These are phyloP conservation scores for Zaprionus camerounensis DNA, from an alignment of 1,140 invertebrate genomes.

Conservation along the genomic window DNA sequence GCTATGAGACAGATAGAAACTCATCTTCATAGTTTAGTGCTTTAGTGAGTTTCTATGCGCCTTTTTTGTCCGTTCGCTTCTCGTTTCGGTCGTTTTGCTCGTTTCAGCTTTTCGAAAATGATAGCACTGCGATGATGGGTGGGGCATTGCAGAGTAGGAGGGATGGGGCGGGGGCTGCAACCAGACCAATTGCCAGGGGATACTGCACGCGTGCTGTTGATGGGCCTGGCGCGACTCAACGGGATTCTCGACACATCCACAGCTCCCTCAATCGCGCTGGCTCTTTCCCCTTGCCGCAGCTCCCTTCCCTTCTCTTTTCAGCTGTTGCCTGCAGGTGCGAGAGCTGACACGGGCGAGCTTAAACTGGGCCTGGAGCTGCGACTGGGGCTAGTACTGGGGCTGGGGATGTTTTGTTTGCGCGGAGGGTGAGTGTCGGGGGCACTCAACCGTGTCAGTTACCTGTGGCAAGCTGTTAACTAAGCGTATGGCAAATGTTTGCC, in stretches of 20 bases:
- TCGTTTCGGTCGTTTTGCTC: slow-evolving; percentile 20
- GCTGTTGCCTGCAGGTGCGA: slow-evolving; percentile 5
- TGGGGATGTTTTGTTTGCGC: slow-evolving; percentile 59
- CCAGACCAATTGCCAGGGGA: slow-evolving; percentile 71
- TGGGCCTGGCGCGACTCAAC: slow-evolving; percentile 44
- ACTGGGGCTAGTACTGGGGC: background rate
- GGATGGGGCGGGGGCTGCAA: background rate
- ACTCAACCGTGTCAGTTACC: slow-evolving; percentile 75
- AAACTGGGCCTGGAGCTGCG: background rate
- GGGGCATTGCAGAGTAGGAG: background rate
- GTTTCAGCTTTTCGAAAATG: slow-evolving; percentile 68
- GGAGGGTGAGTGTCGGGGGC: slow-evolving; percentile 51
- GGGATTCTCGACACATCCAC: slow-evolving; percentile 10
- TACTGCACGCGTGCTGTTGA: slow-evolving; percentile 72
- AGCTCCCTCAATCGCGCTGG: background rate
- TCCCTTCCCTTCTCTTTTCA: background rate
- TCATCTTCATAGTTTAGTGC: slow-evolving; percentile 58
- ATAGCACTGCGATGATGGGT: slow-evolving; percentile 38
- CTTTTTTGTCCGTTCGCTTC: slow-evolving; percentile 16
- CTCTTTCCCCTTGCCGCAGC: background rate
- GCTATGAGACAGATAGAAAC: slow-evolving; percentile 41
- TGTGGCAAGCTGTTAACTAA: slow-evolving; percentile 80
- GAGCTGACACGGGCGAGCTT: slow-evolving; percentile 1
- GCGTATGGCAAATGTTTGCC: slow-evolving; percentile 77
- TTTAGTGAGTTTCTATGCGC: slow-evolving; percentile 35